Percentiles rank a stretch among this genome's conserved stretches.
Evolutionary conservation across 2,797 vertebrate genomes (phyloP).

Genomic region (Ibycter americanus): DNA sequence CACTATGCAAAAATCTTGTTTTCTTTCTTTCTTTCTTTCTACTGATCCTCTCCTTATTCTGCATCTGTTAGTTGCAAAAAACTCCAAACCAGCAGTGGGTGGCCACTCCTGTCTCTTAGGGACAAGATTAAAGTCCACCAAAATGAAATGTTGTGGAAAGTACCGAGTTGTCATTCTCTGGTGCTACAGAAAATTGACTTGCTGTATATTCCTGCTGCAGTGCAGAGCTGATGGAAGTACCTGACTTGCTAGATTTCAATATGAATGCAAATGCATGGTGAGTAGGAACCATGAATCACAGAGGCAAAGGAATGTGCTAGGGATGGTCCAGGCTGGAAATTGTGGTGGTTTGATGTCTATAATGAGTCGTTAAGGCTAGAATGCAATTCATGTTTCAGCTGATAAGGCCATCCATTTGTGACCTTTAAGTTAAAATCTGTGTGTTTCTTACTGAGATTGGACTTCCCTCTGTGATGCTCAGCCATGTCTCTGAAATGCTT

Average conservation of each 20-base stretch:
- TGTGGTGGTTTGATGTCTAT: neutral
- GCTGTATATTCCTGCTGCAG: neutral
- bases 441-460: neutral
- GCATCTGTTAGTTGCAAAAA: neutral
- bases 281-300: neutral
- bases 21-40: neutral
- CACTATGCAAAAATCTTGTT: neutral
- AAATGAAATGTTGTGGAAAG: neutral
- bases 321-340: neutral
- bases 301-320: neutral
- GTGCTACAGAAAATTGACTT: slow-evolving; percentile 1
- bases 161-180: neutral
- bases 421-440: neutral
- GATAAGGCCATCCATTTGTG: neutral
- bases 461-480: neutral
- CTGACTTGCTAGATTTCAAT: neutral
- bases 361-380: neutral
- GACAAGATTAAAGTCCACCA: neutral
- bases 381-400: neutral
- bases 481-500: neutral
- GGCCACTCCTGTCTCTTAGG: neutral
- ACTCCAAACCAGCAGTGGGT: neutral
- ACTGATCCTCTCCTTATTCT: neutral
- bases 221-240: neutral
- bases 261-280: neutral